Base-by-base conservation (phyloP, 2,888 invertebrate species). In the Oligia latruncula region DNA sequence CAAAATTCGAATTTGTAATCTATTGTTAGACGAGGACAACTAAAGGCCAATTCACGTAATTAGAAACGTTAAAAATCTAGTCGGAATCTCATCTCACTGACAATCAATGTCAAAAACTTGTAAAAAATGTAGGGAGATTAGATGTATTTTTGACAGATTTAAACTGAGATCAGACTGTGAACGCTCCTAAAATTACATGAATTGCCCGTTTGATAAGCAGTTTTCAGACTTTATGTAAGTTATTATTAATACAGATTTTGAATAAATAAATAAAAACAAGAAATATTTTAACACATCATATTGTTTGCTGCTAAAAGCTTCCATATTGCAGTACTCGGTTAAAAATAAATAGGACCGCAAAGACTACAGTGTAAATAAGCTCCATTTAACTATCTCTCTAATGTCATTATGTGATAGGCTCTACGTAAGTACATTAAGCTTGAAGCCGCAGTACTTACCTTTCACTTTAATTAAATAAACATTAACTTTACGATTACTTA, bases 391-490 rank as follows among this genome's bases (percentile, higher is more conserved):
- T 49, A 15, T 40, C 17, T 75, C 35, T 62, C 0, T 60, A 55
- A 55, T 70, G 29, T 46, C 4, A 67, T 49, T 78, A 52, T 29
- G 78, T 29, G 29, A 77, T 60, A 77, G 17, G 35, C 17, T 40
- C 11, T 74, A 23, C 15, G 29, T 55, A n/a, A 11, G 35, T 80
- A 64, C 35, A 52, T 70, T 58, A 80, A 23, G 9, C 49, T 40
- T 66, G 23, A 80, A 72, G 29, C 71, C 65, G 40, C 29, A 79
- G 23, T 65, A 66, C 17, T 29, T 49, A 65, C 35, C 68, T 49
- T 80, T 60, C 49, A 72, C 67, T 73, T 35, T 1, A 71, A 76
- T 77, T 55, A 71, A 67, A 71, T 23, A 62, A 66, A 60, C 35
- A 58, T 60, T 23, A 52, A 23, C 52, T 52, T 43, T 35, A 40